Conservation (phyloP, 2,113 vertebrate species). For the Gavia stellata region DNA sequence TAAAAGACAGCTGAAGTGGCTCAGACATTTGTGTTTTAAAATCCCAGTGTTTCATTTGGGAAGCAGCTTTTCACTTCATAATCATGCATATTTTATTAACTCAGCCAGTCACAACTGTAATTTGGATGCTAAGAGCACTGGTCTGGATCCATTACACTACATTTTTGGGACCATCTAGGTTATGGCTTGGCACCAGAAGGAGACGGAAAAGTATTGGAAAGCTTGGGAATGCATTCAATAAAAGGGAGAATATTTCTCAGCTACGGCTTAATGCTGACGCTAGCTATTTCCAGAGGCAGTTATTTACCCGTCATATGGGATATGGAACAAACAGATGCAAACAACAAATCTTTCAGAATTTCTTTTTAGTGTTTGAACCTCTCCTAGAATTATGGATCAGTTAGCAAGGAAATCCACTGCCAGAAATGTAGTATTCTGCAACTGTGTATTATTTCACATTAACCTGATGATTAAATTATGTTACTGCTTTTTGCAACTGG, state of each 20-base stretch:
- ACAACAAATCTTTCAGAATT: background rate
- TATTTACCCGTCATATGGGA: background rate
- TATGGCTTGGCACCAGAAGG: background rate
- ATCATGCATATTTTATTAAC: slow-evolving; percentile 11
- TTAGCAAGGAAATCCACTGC: background rate
- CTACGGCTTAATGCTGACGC: background rate
- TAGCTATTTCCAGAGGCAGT: background rate
- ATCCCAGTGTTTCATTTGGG: background rate
- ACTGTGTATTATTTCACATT: background rate
- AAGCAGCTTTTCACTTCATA: background rate
- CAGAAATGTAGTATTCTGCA: background rate
- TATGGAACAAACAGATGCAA: background rate
- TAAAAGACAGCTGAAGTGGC: background rate
- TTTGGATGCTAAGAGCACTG: background rate
- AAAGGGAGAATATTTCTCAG: background rate
- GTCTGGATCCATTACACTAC: background rate
- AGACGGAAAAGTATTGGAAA: background rate
- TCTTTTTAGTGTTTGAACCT: background rate
- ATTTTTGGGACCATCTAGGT: background rate
- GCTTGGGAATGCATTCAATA: background rate
- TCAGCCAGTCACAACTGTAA: background rate
- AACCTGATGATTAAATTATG: background rate
- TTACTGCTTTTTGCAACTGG: background rate
- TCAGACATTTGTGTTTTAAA: background rate
- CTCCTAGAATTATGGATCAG: background rate